These are phyloP conservation scores for Heloderma charlesbogerti DNA, from an alignment of 2,113 vertebrate genomes.

Conservation along the genomic window DNA sequence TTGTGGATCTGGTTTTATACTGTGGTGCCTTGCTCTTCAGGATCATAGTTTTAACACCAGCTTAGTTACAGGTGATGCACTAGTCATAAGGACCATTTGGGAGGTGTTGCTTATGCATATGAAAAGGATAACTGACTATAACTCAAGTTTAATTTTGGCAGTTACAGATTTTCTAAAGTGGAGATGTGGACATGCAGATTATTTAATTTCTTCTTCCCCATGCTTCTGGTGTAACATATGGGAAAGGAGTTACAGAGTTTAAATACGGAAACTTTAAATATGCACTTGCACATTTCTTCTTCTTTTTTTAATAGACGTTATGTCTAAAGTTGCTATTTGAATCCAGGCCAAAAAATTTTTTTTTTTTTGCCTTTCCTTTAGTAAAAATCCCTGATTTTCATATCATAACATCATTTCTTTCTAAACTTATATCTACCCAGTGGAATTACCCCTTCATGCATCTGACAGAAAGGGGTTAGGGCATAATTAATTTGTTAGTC, in stretches of 20 bases:
- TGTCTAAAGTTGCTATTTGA: not conserved
- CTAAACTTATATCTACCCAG: not conserved
- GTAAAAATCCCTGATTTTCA: conserved; percentile 32
- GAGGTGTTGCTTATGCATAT: no score
- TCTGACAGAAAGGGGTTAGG: no score
- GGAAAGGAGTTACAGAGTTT: not conserved
- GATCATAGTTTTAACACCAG: not conserved
- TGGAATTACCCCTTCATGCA: not conserved
- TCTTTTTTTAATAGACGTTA: not conserved
- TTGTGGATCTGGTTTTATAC: not conserved
- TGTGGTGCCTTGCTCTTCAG: not conserved
- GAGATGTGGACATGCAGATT: not conserved
- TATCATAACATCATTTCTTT: conserved; percentile 13
- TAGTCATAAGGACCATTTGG: not conserved
- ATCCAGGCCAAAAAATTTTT: conserved; percentile 41
- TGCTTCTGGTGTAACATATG: not conserved
- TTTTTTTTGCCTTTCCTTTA: not conserved
- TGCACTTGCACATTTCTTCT: not conserved
- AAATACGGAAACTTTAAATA: not conserved
- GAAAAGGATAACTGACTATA: not conserved
- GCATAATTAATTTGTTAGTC: no score
- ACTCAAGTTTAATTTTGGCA: not conserved
- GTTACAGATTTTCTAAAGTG: not conserved
- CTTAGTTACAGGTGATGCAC: not conserved
- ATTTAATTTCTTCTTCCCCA: not conserved